Percentiles rank a stretch among this genome's conserved stretches.
Conservation (phyloP, 2,797 vertebrate species). For the Rhinella marina region DNA sequence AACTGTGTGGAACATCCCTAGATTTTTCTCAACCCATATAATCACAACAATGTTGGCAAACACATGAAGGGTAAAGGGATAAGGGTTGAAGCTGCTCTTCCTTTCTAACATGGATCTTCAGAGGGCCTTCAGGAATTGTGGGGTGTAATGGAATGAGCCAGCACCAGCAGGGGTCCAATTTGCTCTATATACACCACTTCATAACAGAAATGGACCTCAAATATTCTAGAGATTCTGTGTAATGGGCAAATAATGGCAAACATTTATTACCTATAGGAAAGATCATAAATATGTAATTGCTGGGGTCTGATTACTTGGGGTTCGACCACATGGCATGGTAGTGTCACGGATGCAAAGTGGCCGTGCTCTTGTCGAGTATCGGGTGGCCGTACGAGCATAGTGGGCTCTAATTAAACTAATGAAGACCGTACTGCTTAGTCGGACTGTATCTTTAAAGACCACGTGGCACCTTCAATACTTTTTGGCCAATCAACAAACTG, state of each 20-base stretch:
- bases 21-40: background rate
- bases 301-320: too few relatives aligned
- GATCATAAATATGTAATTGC: too few relatives aligned
- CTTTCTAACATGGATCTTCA: background rate
- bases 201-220: background rate
- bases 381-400: too few relatives aligned
- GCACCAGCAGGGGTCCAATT: background rate
- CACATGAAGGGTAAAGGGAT: background rate
- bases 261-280: too few relatives aligned
- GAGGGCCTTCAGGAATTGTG: background rate
- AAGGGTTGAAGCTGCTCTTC: background rate
- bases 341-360: too few relatives aligned
- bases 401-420: too few relatives aligned
- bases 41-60: background rate
- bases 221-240: background rate
- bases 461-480: too few relatives aligned
- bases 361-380: too few relatives aligned
- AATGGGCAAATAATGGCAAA: slow-evolving; percentile 4
- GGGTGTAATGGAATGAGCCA: background rate
- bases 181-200: background rate
- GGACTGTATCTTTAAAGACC: too few relatives aligned
- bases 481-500: too few relatives aligned
- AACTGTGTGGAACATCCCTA: background rate
- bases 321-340: too few relatives aligned
- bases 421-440: too few relatives aligned